Conservation (phyloP, 2,113 vertebrate genomes). For the Neogale vison region DNA sequence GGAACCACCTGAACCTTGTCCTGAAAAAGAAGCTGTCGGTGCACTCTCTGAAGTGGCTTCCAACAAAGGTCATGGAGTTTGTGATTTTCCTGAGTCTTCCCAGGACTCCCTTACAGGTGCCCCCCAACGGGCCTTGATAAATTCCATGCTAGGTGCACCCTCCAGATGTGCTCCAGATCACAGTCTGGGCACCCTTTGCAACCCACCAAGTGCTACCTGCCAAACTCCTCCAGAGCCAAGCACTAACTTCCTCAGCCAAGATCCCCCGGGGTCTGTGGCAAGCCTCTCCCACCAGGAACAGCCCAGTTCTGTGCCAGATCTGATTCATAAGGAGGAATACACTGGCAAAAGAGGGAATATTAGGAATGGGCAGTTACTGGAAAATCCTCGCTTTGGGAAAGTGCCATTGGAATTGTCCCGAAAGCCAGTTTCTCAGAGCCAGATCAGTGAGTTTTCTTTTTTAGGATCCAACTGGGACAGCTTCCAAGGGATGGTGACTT, state of each 20-base stretch:
- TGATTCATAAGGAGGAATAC: slow-evolving; percentile 54
- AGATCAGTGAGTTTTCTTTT: slow-evolving; percentile 91
- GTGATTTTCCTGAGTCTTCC: slow-evolving; percentile 64
- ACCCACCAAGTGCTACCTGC: slow-evolving; percentile 58
- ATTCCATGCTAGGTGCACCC: not conserved
- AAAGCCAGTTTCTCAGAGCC: slow-evolving; percentile 90
- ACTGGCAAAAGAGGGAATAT: slow-evolving; percentile 53
- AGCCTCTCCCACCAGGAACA: not conserved
- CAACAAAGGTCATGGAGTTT: not conserved
- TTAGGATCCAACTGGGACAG: slow-evolving; percentile 95
- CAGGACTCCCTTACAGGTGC: slow-evolving; percentile 21
- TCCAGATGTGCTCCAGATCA: slow-evolving; percentile 11
- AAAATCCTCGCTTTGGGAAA: slow-evolving; percentile 73
- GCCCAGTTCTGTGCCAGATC: not conserved
- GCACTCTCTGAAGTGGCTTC: slow-evolving; percentile 40
- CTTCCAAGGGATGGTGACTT: slow-evolving; percentile 93
- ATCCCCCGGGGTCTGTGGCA: not conserved
- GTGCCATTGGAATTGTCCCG: slow-evolving; percentile 82
- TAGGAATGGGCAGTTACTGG: slow-evolving; percentile 62
- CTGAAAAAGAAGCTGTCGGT: slow-evolving; percentile 53
- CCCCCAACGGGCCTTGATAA: slow-evolving; percentile 10
- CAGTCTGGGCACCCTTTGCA: slow-evolving; percentile 57
- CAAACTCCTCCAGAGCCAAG: slow-evolving; percentile 53
- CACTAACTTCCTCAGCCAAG: slow-evolving; percentile 59
- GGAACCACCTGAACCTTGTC: slow-evolving; percentile 66